Base-by-base conservation (phyloP, 2,888 invertebrate genomes). In the Punctoribates punctum region DNA sequence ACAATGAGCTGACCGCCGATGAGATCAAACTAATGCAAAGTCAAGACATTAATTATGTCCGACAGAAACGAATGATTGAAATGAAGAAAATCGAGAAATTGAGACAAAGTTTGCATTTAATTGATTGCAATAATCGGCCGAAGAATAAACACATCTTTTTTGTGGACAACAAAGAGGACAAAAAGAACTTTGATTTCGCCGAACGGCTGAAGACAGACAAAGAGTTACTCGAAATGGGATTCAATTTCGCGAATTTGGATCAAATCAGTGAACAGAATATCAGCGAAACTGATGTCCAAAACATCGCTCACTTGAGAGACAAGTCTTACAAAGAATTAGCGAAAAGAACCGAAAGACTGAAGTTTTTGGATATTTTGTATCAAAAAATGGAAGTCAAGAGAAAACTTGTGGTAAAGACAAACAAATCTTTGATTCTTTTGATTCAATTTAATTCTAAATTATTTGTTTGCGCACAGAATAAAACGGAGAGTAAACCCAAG, bases 1-100 rank as follows among this genome's bases (percentile, higher is more conserved):
- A 90, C 62, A 73, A 75, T 8, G 90, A 92, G 81, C 90, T 91
- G 1, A 88, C 90, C 0, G 92, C 92, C 25, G 83, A 84, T 3
- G 97, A 98, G 84, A 85, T 92, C 72, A 90, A 91, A 78, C 84
- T 98, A 75, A 94, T 97, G 92, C 88, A 92, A 83, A 91, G 92
- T 0, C 96, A 95, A 84, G 96, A 98, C 84, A 85, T 94, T 11
- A 92, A 91, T 81, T 99, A 98, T 81, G 88, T 98, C 17, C 88
- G 89, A 48, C 91, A 91, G 87, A 95, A 95, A 82, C 87, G 91
- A 73, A 91, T 90, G 1, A 88, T 93, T 48, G 96, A 96, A 84
- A 85, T 88, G 0, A 91, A 90, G 81, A 91, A 92, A 84, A 88
- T 91, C 77, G 88, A 90, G 78, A 88, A 88, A 80, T 84, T 93